Evolutionary conservation across 2,888 invertebrate species (phyloP), one percentile per base, ranked within the genome.

Genomic region (Microplitis deprimator): DNA sequence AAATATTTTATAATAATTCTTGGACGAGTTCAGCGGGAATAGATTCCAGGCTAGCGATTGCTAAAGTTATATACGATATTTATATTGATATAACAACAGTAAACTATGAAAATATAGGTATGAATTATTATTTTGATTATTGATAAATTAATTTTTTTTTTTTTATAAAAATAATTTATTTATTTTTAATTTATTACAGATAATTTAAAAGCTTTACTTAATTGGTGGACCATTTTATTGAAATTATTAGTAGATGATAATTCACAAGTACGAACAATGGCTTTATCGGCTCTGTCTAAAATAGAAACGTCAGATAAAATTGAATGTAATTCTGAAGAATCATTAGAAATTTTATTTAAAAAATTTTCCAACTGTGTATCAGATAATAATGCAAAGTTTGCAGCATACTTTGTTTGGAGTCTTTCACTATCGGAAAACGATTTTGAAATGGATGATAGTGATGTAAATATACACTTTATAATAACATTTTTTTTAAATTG

Each of bases 201-300:
- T 8, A 1, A 13, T 38, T 13, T 73, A 83, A 84, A 68, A 73
- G 68, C 80, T 16, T 68, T 75, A 39, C 77, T 86, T 60, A 77
- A 87, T 61, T 89, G 89, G 89, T 89, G 89, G 89, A 89, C 89
- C 38, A 84, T 84, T 1, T 59, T 88, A 10, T 79, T 89, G 4
- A 84, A 88, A 79, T 83, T 88, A 64, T 75, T 90, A 40, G 77
- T 89, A 6, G 88, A 89, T 60, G 89, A 90, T 75, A 86, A 86
- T 77, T 68, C 62, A 6, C 72, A 82, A 68, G 81, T 89, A 4
- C 83, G 89, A 68, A 68, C 71, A 16, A 81, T 84, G 2, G 86
- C 87, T 5, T 81, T 81, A 3, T 64, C 78, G 6, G 77, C 85
- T 7, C 29, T 89, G 29, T 78, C 81, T 41, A 79, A 78, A 74